Conservation (phyloP, 2,888 invertebrate genomes). For the Carpatolechia fugitivella region DNA sequence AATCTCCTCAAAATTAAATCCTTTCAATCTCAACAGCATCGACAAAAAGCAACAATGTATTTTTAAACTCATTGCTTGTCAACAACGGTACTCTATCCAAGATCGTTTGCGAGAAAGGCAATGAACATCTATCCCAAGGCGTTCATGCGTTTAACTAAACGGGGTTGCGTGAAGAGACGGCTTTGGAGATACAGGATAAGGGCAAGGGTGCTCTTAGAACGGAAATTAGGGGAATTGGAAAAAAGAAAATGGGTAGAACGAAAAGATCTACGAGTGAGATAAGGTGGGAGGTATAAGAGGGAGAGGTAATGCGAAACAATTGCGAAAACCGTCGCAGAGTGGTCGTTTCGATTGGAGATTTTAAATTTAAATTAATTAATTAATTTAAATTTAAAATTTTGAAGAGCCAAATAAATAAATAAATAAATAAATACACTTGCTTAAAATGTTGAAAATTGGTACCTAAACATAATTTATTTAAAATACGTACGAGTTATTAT, state of each 20-base stretch:
- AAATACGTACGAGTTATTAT: too few relatives aligned
- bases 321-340: too few relatives aligned
- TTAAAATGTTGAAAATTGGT: too few relatives aligned
- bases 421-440: too few relatives aligned
- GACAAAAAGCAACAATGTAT: too few relatives aligned
- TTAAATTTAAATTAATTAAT: too few relatives aligned
- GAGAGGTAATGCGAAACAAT: background rate
- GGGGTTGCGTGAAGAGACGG: background rate
- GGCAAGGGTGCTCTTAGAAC: background rate
- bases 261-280: slow-evolving; percentile 4
- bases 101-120: background rate
- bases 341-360: too few relatives aligned
- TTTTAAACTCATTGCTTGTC: background rate
- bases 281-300: background rate
- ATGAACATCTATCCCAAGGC: background rate
- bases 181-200: background rate
- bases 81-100: background rate
- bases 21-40: too few relatives aligned
- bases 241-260: slow-evolving; percentile 6
- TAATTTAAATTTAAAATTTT: too few relatives aligned
- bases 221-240: slow-evolving; percentile 5
- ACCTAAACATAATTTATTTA: too few relatives aligned
- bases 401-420: too few relatives aligned
- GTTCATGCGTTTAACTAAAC: background rate
- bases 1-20: too few relatives aligned